phyloP scores from a whole-genome alignment of 2,888 invertebrate species.

The Stenolophus ochropezus region DNA sequence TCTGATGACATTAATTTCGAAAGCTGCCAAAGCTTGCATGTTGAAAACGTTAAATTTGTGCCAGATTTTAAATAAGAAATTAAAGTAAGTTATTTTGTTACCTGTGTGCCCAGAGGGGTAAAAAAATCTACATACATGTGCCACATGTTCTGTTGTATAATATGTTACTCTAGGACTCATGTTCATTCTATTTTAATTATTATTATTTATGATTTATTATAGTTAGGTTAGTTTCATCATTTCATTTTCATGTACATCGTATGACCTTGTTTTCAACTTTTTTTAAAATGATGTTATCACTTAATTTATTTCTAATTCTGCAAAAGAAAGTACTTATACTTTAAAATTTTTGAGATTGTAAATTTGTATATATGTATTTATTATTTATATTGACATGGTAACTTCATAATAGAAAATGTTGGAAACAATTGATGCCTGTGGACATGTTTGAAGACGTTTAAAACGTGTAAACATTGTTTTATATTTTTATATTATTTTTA shows the following conservation, averaged over 20 bases:
- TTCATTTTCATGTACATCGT: slow-evolving; percentile 41
- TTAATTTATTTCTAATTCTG: slow-evolving; percentile 6
- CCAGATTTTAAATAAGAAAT: slow-evolving; percentile 59
- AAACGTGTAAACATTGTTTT: slow-evolving; percentile 48
- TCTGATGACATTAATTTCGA: slow-evolving; percentile 10
- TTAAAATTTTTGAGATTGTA: no score
- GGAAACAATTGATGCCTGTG: slow-evolving; percentile 34
- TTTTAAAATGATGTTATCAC: slow-evolving; percentile 6
- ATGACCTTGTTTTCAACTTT: slow-evolving; percentile 15
- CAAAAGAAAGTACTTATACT: neutral
- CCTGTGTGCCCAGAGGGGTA: slow-evolving; percentile 63
- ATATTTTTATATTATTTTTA: slow-evolving; percentile 58
- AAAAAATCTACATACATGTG: slow-evolving; percentile 61
- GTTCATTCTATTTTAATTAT: slow-evolving; percentile 59
- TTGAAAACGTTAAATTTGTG: slow-evolving; percentile 54
- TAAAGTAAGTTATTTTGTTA: slow-evolving; percentile 64
- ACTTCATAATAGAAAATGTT: slow-evolving; percentile 9
- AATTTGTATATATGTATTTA: slow-evolving; percentile 43
- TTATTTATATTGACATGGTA: slow-evolving; percentile 29
- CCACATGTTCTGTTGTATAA: slow-evolving; percentile 65
- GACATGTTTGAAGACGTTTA: slow-evolving; percentile 42
- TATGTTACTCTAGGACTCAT: slow-evolving; percentile 65
- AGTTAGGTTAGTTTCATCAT: slow-evolving; percentile 65
- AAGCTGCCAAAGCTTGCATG: slow-evolving; percentile 39
- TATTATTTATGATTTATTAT: slow-evolving; percentile 65